phyloP scores from a whole-genome alignment of 2,113 vertebrate genomes.

The Psilopsiagon aymara region DNA sequence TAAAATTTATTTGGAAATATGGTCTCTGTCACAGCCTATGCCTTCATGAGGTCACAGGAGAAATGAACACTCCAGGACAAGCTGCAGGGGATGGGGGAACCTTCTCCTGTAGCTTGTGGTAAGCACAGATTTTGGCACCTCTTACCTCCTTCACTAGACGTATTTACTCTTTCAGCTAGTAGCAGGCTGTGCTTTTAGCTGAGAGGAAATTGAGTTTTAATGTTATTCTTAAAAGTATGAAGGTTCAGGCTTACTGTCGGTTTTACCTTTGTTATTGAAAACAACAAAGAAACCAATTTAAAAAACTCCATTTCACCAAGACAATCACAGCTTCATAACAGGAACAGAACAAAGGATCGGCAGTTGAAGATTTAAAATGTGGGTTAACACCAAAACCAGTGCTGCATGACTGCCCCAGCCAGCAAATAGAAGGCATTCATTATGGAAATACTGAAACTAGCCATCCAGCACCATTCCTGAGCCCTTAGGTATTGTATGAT shows the following conservation, averaged over 20 bases:
- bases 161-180: not conserved
- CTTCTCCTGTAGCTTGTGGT: not conserved
- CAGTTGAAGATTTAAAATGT: not conserved
- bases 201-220: not conserved
- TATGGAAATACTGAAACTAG: not conserved
- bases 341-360: constrained; percentile 28
- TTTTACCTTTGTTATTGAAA: constrained; percentile 8
- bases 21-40: not conserved
- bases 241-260: not conserved
- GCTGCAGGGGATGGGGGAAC: not conserved
- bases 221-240: not conserved
- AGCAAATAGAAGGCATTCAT: constrained; percentile 5
- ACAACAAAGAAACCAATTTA: not conserved
- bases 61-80: not conserved
- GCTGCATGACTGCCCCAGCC: not conserved
- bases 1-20: not conserved
- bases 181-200: not conserved
- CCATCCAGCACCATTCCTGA: not conserved
- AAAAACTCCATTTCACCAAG: not conserved
- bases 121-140: not conserved
- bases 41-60: accelerated
- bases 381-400: not conserved
- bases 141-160: not conserved
- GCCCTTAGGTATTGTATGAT: not conserved
- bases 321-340: not conserved